Percentiles rank a stretch among this genome's conserved stretches.
These are phyloP conservation scores for Ceriagrion tenellum DNA, from an alignment of 2,888 invertebrate genomes.

Conservation along the genomic window DNA sequence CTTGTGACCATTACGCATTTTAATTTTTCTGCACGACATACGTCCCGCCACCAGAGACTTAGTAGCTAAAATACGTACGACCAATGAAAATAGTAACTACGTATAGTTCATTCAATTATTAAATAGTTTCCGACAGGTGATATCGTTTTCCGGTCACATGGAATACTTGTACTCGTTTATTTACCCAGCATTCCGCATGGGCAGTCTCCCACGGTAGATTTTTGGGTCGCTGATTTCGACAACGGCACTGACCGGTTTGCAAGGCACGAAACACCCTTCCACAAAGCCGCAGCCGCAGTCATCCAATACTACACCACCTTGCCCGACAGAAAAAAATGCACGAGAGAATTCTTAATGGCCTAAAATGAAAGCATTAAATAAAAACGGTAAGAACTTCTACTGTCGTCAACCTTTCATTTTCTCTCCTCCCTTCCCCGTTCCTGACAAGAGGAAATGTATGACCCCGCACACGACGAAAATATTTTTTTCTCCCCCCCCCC, in stretches of 20 bases:
- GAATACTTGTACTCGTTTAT: not conserved
- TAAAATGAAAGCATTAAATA: not conserved
- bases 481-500: not conserved
- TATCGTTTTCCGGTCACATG: not conserved
- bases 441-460: not conserved
- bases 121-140: not conserved
- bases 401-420: not conserved
- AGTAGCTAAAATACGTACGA: no score
- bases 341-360: not conserved
- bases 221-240: not conserved
- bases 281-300: not conserved
- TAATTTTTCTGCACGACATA: no score
- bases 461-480: not conserved
- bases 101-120: no score
- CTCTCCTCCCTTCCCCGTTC: not conserved
- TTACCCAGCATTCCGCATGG: not conserved
- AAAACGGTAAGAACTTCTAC: not conserved
- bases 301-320: not conserved
- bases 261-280: not conserved
- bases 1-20: no score
- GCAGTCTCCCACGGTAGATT: not conserved
- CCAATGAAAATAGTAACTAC: no score
- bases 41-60: no score
- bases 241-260: conserved; percentile 12
- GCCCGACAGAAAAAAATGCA: not conserved